These are phyloP conservation scores for Gallinago paraguaiae DNA, from an alignment of 2,113 vertebrate species.

Conservation along the genomic window DNA sequence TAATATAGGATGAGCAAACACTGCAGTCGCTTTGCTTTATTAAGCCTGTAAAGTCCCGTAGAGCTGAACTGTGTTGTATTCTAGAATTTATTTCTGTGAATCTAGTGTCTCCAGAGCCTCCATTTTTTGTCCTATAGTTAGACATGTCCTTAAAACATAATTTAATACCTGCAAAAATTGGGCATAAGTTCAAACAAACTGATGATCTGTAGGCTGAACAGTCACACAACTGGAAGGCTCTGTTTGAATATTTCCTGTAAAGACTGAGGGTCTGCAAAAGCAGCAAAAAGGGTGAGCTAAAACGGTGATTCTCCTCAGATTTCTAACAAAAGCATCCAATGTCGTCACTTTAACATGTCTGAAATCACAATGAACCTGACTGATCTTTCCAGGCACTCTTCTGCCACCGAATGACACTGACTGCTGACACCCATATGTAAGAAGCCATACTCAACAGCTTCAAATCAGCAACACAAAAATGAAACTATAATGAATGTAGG, in stretches of 20 bases:
- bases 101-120: neutral
- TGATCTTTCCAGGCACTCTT: neutral
- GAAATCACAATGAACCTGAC: neutral
- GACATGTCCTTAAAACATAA: neutral
- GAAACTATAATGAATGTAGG: neutral
- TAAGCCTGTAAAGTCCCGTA: neutral
- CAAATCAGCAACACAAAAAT: neutral
- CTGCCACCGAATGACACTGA: neutral
- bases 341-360: neutral
- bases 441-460: neutral
- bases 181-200: neutral
- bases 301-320: neutral
- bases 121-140: neutral
- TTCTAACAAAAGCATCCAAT: neutral
- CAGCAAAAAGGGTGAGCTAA: neutral
- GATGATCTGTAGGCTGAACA: neutral
- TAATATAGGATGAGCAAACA: neutral
- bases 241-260: neutral
- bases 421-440: neutral
- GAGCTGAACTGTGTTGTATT: neutral
- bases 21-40: neutral
- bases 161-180: neutral
- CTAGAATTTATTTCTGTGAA: neutral
- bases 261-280: neutral
- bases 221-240: neutral